Conservation (phyloP, 2,888 invertebrate genomes). For the Atethmia centrago region DNA sequence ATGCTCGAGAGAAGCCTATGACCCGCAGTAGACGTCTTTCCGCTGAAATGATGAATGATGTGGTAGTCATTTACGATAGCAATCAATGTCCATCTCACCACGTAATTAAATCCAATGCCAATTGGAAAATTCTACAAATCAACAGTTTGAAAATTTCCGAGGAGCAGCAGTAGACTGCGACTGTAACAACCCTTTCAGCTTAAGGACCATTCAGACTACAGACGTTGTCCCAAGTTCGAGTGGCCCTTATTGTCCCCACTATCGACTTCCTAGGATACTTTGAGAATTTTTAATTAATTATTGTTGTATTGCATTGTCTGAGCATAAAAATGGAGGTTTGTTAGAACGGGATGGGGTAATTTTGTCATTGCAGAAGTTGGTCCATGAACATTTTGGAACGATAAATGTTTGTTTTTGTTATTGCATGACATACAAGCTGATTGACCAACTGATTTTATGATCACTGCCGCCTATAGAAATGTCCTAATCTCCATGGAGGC, state of each 20-base stretch:
- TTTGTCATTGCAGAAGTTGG: not conserved
- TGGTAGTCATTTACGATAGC: not conserved
- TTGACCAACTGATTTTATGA: not conserved
- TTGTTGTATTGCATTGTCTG: conserved; percentile 51
- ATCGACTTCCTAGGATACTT: conserved; percentile 65
- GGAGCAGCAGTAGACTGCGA: conserved; percentile 66
- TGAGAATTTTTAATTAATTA: conserved; percentile 67
- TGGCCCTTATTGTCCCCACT: conserved; percentile 67
- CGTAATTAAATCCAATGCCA: conserved; percentile 73
- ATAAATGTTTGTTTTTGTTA: not conserved
- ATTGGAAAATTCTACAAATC: conserved; percentile 88
- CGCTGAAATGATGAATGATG: too few species aligned
- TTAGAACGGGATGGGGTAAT: not conserved
- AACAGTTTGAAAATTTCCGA: conserved; percentile 84
- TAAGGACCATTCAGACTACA: conserved; percentile 70
- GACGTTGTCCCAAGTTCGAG: conserved; percentile 72
- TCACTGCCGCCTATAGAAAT: too few species aligned
- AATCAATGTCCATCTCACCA: conserved; percentile 61
- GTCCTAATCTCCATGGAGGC: too few species aligned
- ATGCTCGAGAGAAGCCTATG: too few species aligned
- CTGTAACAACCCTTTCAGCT: conserved; percentile 87
- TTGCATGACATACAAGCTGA: not conserved
- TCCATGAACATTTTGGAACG: too few species aligned
- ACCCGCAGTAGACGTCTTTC: too few species aligned
- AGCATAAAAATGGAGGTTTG: not conserved